Base-by-base conservation (phyloP, 2,888 invertebrate species). In the Omphaloscelis lunosa region DNA sequence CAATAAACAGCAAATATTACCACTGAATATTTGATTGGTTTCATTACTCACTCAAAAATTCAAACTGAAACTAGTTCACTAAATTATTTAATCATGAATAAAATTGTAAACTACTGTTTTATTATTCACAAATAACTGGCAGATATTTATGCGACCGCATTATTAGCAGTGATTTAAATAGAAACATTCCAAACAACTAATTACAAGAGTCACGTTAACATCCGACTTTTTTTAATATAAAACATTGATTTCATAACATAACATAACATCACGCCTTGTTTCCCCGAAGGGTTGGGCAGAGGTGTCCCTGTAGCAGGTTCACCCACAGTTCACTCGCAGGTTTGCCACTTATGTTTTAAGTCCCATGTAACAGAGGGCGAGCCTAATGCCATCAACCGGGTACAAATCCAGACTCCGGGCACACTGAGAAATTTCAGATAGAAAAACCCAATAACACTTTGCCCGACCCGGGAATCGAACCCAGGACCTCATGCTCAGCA, bases 51-150 rank as follows among this genome's bases (percentile, higher is more conserved):
- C 34, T 79, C 34, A 34, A 68, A 67, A 65, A 58, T 68, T 58
- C 27, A 63, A 77, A 82, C 41, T 68, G 66, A 34, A 63, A 75
- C 34, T 41, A 75, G 15, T 75, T 34, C 39, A 75, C 15, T 17
- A 48, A 68, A 82, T 82, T 58, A 79, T 82, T 67, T 5, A 79
- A 62, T 62, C 56, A 51, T 77, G 65, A 66, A 79, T 68, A 68
- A 77, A 66, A 34, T 70, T 45, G 39, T 48, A 53, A 68, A 27
- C 58, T 29, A n/a, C 70, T 45, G 41, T 62, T 78, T 77, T 67
- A 71, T 51, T 67, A 80, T 77, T 83, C 78, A 83, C 61, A 70
- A 66, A 59, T 65, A 82, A 59, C 62, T 70, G 39, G 27, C 56
- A 20, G 41, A 7, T 71, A 67, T 65, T 82, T 67, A 75, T 79